Percentiles rank a stretch among this genome's conserved stretches.
These are phyloP conservation scores for Camponotus pennsylvanicus DNA, from an alignment of 1,140 invertebrate genomes.

Conservation along the genomic window DNA sequence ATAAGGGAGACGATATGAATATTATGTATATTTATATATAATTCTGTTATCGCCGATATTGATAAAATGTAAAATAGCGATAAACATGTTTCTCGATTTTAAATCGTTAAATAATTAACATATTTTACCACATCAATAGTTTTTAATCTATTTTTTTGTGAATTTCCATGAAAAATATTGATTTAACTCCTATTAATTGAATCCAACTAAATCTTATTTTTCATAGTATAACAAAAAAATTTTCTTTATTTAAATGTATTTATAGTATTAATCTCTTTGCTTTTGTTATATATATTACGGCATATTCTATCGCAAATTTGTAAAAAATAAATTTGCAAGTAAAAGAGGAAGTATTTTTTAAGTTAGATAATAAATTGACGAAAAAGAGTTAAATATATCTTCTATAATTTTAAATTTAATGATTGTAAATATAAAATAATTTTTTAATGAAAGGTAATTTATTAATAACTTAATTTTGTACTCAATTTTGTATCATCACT, in stretches of 20 bases:
- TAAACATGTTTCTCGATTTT: constrained; percentile 1
- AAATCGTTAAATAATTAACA: constrained; percentile 29
- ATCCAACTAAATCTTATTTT: background rate
- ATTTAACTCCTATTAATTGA: background rate
- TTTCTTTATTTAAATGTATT: background rate
- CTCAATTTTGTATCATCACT: constrained; percentile 13
- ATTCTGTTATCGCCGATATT: constrained; percentile 20
- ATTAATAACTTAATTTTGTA: background rate
- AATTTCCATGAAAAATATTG: constrained; percentile 15
- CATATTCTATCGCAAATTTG: constrained; percentile 16
- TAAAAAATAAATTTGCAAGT: background rate
- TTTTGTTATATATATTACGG: constrained; percentile 3
- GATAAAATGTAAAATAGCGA: constrained; percentile 9
- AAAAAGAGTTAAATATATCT: background rate
- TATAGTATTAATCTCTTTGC: background rate
- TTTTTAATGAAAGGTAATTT: background rate
- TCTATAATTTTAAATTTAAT: background rate
- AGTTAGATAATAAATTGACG: background rate
- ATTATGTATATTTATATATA: background rate
- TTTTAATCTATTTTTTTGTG: constrained; percentile 3
- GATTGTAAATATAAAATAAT: constrained; percentile 32
- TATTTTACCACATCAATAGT: constrained; percentile 10
- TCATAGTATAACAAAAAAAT: background rate
- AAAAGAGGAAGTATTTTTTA: background rate
- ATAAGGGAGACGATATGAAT: background rate